phyloP scores from a whole-genome alignment of 2,888 invertebrate species.

The Dioctria rufipes region DNA sequence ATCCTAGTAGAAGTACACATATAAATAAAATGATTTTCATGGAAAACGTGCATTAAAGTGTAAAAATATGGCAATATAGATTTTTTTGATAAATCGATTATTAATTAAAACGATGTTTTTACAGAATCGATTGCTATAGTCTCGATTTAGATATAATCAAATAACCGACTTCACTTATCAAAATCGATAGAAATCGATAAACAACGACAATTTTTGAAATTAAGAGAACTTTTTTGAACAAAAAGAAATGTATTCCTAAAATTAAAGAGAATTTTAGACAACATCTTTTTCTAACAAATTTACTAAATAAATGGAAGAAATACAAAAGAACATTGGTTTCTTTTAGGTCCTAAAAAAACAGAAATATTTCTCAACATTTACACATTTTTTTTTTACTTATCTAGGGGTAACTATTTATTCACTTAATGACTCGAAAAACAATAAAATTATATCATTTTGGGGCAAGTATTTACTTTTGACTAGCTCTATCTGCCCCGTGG shows the following conservation, averaged over 20 bases:
- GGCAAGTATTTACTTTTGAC: slow-evolving; percentile 42
- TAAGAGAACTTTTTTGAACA: too few species aligned
- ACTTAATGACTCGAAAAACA: slow-evolving; percentile 7
- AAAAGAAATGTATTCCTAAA: slow-evolving; percentile 36
- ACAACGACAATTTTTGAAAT: neutral
- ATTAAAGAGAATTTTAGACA: slow-evolving; percentile 37
- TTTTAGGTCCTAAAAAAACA: neutral
- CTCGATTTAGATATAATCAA: too few species aligned
- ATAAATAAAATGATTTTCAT: too few species aligned
- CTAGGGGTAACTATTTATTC: slow-evolving; percentile 1
- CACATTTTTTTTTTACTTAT: slow-evolving; percentile 13
- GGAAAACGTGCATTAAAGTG: too few species aligned
- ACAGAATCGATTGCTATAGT: too few species aligned
- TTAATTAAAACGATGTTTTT: too few species aligned
- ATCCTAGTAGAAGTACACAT: too few species aligned
- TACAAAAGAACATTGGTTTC: neutral
- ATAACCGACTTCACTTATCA: too few species aligned
- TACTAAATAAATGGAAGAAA: slow-evolving; percentile 14
- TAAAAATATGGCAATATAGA: too few species aligned
- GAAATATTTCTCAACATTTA: neutral
- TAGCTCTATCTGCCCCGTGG: slow-evolving; percentile 29
- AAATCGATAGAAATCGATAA: neutral
- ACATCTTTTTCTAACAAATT: slow-evolving; percentile 20
- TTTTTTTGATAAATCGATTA: too few species aligned
- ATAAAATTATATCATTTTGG: slow-evolving; percentile 20